phyloP scores from a whole-genome alignment of 2,797 vertebrate species.

The Lycodopsis pacificus region DNA sequence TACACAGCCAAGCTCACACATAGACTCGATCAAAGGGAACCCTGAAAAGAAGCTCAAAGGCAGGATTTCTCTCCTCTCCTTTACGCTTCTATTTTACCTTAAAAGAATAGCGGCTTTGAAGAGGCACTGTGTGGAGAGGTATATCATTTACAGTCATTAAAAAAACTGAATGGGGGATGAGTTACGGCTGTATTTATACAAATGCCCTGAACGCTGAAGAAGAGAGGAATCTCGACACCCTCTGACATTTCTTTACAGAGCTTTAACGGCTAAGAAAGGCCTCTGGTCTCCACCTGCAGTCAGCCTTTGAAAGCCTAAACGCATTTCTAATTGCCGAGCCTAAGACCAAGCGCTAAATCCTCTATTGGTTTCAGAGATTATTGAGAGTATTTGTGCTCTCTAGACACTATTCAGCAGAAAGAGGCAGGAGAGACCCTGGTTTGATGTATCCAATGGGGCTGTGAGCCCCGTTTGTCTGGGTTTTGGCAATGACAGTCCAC shows the following conservation, averaged over 20 bases:
- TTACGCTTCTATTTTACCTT: constrained; percentile 44
- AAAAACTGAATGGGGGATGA: constrained; percentile 60
- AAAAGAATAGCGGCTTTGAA: constrained; percentile 65
- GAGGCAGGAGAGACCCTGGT: constrained; percentile 23
- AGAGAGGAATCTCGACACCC: constrained; percentile 27
- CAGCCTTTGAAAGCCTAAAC: constrained; percentile 64
- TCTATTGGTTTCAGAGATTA: constrained; percentile 59
- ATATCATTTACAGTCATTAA: constrained; percentile 67
- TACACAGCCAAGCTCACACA: background rate
- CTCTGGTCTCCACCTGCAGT: constrained; percentile 63
- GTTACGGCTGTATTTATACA: constrained; percentile 51
- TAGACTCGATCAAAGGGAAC: constrained; percentile 65
- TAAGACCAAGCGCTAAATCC: constrained; percentile 63
- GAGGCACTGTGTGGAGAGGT: constrained; percentile 37
- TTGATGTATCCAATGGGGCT: constrained; percentile 51
- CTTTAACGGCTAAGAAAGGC: constrained; percentile 54
- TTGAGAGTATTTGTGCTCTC: constrained; percentile 54
- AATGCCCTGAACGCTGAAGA: constrained; percentile 56
- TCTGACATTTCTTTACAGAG: constrained; percentile 62
- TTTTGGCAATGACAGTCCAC: constrained; percentile 15
- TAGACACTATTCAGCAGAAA: constrained; percentile 38
- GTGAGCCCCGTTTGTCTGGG: constrained; percentile 40
- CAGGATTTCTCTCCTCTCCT: constrained; percentile 40
- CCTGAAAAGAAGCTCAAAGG: constrained; percentile 63
- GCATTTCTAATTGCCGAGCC: constrained; percentile 65